phyloP scores from a whole-genome alignment of 37 sponge, comb jelly and placozoan species.

The Agelas oroides region DNA sequence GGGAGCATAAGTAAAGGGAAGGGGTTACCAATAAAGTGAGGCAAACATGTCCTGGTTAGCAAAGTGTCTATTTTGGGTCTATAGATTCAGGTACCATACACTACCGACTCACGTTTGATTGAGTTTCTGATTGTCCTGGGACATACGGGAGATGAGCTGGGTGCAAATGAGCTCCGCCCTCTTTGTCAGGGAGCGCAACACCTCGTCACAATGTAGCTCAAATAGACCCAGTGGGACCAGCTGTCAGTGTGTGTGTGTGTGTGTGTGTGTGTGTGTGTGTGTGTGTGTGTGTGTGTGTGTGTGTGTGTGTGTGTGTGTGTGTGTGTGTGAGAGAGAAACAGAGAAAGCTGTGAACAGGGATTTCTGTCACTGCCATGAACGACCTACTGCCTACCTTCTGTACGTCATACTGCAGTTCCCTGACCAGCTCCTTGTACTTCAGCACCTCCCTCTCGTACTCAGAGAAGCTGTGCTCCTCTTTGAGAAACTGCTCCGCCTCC shows the following conservation, averaged over 20 bases:
- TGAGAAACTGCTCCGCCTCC: conserved; percentile 82
- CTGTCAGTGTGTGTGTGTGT: conserved; percentile 4
- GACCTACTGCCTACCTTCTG: conserved; percentile 43
- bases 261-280: neutral
- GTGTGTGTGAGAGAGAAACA: neutral
- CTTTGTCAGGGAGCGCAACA: conserved; percentile 81
- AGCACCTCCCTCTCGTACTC: conserved; percentile 76
- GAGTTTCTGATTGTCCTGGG: conserved; percentile 80
- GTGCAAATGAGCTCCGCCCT: conserved; percentile 75
- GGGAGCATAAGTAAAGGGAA: too few species aligned
- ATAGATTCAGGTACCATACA: too few species aligned
- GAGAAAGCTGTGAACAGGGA: neutral
- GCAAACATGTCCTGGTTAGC: too few species aligned
- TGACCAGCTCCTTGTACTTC: conserved; percentile 71
- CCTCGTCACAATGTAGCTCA: conserved; percentile 92
- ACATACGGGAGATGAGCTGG: conserved; percentile 84
- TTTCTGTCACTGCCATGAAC: too few species aligned
- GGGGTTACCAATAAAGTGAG: too few species aligned
- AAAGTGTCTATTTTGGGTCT: too few species aligned
- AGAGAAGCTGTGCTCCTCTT: conserved; percentile 82
- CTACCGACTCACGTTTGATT: conserved; percentile 85
- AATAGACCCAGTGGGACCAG: conserved; percentile 87
- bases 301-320: conserved; percentile 6
- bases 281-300: neutral
- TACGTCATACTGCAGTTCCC: conserved; percentile 79